phyloP scores from a whole-genome alignment of 1,140 invertebrate genomes.

The Triops cancriformis region DNA sequence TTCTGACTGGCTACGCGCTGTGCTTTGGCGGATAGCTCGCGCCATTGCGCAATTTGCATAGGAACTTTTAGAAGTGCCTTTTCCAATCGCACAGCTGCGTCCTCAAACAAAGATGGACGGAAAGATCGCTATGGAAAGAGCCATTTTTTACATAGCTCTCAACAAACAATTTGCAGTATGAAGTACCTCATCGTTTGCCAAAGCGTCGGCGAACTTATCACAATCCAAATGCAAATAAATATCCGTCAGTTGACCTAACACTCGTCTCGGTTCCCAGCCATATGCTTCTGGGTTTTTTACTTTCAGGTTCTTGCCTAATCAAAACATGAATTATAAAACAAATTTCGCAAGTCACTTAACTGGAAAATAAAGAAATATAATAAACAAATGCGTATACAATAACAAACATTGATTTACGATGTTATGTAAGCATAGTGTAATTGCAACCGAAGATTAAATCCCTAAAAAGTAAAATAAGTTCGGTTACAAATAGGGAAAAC shows the following conservation, averaged over 20 bases:
- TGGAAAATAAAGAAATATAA: too few relatives aligned
- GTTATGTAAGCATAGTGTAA: too few relatives aligned
- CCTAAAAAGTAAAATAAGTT: too few relatives aligned
- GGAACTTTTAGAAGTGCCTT: slow-evolving; percentile 72
- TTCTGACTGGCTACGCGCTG: slow-evolving; percentile 71
- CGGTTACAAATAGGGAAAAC: too few relatives aligned
- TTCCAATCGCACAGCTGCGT: slow-evolving; percentile 70
- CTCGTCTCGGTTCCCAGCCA: slow-evolving; percentile 85
- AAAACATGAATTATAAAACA: neutral
- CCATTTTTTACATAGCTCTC: neutral
- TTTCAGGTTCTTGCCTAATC: slow-evolving; percentile 71
- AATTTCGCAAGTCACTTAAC: neutral
- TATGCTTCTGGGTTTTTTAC: slow-evolving; percentile 92
- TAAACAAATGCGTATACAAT: too few relatives aligned
- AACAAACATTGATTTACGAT: too few relatives aligned
- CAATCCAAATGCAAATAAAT: slow-evolving; percentile 95
- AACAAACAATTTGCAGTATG: neutral
- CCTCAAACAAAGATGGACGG: slow-evolving; percentile 80
- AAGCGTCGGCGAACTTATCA: slow-evolving; percentile 75
- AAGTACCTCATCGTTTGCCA: slow-evolving; percentile 77
- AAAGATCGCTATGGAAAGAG: slow-evolving; percentile 68
- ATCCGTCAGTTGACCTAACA: slow-evolving; percentile 84
- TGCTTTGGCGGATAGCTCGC: slow-evolving; percentile 66
- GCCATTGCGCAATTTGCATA: slow-evolving; percentile 63
- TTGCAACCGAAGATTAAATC: too few relatives aligned